Evolutionary conservation across 2,888 invertebrate genomes (phyloP).

Genomic region (Trichopoda pennipes): DNA sequence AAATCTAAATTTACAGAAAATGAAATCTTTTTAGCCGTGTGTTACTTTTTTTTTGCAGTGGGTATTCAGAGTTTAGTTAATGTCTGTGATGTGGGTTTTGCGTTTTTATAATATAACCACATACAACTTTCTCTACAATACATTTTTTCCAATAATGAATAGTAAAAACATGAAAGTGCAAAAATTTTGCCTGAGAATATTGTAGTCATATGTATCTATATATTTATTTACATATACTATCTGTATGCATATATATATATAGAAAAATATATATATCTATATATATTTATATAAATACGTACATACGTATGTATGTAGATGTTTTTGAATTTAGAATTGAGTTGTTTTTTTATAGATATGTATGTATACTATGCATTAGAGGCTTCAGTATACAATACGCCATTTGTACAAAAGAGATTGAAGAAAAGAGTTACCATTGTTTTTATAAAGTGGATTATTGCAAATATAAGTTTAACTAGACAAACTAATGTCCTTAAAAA

Average conservation of each 20-base stretch:
- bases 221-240: neutral
- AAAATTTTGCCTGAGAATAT: constrained; percentile 67
- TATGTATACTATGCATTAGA: constrained; percentile 30
- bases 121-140: constrained; percentile 63
- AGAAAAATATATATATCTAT: neutral
- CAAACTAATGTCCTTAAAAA: too few relatives aligned
- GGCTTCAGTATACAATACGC: constrained; percentile 58
- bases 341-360: constrained; percentile 5
- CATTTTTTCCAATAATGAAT: constrained; percentile 62
- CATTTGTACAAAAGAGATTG: constrained; percentile 49
- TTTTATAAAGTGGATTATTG: too few relatives aligned
- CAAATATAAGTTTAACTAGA: too few relatives aligned
- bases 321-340: constrained; percentile 5
- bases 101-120: constrained; percentile 53
- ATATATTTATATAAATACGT: neutral
- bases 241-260: neutral
- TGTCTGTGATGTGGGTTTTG: constrained; percentile 63
- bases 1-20: constrained; percentile 70
- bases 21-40: constrained; percentile 63
- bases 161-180: constrained; percentile 67
- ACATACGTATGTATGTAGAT: neutral
- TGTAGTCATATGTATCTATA: constrained; percentile 2
- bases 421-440: constrained; percentile 32
- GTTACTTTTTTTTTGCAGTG: constrained; percentile 35
- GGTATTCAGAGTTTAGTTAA: constrained; percentile 48